phyloP scores from a whole-genome alignment of 1,140 invertebrate species.

The Hycleus cichorii region DNA sequence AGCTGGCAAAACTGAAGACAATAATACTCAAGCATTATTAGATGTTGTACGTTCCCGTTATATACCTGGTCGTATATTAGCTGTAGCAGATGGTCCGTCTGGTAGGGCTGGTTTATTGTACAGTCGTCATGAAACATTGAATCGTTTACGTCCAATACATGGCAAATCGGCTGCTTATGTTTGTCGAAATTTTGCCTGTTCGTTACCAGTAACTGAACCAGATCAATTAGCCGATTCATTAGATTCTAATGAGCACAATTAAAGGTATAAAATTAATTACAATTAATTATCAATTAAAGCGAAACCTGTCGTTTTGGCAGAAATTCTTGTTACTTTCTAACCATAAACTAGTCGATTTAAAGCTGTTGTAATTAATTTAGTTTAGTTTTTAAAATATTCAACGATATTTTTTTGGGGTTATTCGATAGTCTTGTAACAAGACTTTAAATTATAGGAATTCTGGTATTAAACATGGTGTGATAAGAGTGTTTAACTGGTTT shows the following conservation, averaged over 20 bases:
- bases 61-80: conserved; percentile 62
- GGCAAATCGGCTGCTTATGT: conserved; percentile 69
- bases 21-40: conserved; percentile 60
- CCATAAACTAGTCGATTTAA: no score
- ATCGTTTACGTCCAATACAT: conserved; percentile 38
- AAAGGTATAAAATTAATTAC: no score
- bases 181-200: conserved; percentile 71
- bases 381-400: no score
- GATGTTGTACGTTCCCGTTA: conserved; percentile 57
- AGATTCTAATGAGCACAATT: conserved; percentile 30
- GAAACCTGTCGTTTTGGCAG: no score
- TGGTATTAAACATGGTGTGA: no score
- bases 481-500: no score
- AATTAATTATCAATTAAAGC: no score
- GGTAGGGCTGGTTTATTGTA: conserved; percentile 40
- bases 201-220: conserved; percentile 65
- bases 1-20: conserved; percentile 54
- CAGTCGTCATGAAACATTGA: conserved; percentile 27
- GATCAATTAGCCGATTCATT: conserved; percentile 57
- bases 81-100: conserved; percentile 53
- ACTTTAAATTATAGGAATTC: no score
- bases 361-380: no score
- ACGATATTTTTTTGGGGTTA: no score
- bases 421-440: no score
- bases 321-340: no score